phyloP scores from a whole-genome alignment of 2,888 invertebrate species.

The Gryllus longicercus region DNA sequence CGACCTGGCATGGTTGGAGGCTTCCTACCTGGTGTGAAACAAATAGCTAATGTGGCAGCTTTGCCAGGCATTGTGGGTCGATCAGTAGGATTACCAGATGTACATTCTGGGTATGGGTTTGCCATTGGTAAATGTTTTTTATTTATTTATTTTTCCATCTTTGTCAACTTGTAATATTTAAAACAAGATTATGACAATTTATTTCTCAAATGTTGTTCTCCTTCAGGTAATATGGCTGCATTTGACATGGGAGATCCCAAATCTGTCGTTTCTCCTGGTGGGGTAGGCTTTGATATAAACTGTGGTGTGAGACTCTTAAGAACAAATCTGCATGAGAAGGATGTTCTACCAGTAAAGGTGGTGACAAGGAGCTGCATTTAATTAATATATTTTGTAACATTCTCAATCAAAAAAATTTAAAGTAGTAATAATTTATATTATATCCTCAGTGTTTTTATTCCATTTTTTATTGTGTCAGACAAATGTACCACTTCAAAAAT shows the following conservation, averaged over 20 bases:
- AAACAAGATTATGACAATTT: neutral
- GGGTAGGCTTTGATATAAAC: constrained; percentile 99
- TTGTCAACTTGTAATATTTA: neutral
- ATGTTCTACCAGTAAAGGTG: constrained; percentile 86
- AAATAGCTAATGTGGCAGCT: constrained; percentile 98
- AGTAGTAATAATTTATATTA: too few species aligned
- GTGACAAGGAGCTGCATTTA: constrained; percentile 20
- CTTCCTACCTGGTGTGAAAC: constrained; percentile 96
- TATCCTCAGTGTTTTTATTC: too few species aligned
- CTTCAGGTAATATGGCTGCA: constrained; percentile 93
- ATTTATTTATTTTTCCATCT: neutral
- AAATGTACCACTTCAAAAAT: neutral
- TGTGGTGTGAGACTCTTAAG: constrained; percentile 94
- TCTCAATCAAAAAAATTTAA: too few species aligned
- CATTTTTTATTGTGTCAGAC: neutral
- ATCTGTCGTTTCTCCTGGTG: constrained; percentile 95
- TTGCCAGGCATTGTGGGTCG: constrained; percentile 92
- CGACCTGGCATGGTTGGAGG: constrained; percentile 89
- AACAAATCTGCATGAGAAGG: constrained; percentile 90
- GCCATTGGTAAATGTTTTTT: constrained; percentile 71
- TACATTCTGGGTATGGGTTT: constrained; percentile 99
- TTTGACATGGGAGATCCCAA: constrained; percentile 91
- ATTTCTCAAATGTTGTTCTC: neutral
- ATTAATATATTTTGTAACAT: too few species aligned
- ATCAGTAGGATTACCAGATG: constrained; percentile 93